Conservation (phyloP, 2,113 vertebrate genomes). For the Ramphastos sulfuratus region DNA sequence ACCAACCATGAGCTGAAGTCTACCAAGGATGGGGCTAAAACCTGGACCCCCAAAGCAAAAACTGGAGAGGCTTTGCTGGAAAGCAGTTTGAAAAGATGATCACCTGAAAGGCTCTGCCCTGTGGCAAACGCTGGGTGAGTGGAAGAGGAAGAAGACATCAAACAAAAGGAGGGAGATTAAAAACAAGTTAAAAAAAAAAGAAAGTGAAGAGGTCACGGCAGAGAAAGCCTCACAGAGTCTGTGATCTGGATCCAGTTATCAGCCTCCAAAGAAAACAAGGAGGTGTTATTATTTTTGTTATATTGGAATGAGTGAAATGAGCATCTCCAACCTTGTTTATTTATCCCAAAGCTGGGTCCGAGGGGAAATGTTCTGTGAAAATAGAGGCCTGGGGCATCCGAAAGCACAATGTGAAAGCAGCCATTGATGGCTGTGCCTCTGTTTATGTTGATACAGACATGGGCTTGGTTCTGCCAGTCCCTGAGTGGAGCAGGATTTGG, state of each 20-base stretch:
- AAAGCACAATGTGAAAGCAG: background rate
- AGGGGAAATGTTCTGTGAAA: constrained; percentile 17
- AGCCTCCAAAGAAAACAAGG: background rate
- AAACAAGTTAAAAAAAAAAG: background rate
- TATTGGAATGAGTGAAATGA: constrained; percentile 38
- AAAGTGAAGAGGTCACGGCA: background rate
- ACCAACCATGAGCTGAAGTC: too few relatives aligned
- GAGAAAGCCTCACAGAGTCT: background rate
- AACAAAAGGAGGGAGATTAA: background rate
- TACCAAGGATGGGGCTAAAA: too few relatives aligned
- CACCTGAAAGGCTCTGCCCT: background rate
- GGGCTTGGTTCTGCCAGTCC: background rate
- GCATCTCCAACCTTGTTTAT: constrained; percentile 23
- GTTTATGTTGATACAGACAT: background rate
- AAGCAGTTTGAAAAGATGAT: background rate
- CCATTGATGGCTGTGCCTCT: background rate
- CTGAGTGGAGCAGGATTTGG: constrained; percentile 24
- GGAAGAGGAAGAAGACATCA: background rate
- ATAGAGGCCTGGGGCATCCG: background rate
- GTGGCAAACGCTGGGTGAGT: background rate
- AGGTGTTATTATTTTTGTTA: constrained; percentile 51
- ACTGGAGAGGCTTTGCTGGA: background rate
- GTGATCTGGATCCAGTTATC: constrained; percentile 38
- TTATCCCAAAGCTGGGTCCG: constrained; percentile 19
- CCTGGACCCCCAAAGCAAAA: background rate